Evolutionary conservation across 2,888 invertebrate genomes (phyloP).

Genomic region (Platycheirus albimanus): DNA sequence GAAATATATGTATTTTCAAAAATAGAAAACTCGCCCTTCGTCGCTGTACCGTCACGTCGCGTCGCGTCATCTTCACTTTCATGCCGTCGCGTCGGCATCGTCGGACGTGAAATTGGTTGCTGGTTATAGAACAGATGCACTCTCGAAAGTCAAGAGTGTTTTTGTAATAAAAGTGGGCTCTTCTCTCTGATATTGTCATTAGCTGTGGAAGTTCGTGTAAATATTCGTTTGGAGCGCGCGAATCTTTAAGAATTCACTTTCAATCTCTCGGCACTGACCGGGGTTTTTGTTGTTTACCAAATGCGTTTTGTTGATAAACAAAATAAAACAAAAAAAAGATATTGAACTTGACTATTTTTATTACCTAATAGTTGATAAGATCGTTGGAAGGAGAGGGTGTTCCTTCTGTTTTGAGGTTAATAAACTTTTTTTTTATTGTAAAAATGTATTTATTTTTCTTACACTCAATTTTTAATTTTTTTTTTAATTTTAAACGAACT

Average conservation of each 20-base stretch:
- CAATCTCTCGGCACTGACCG: conserved; percentile 15
- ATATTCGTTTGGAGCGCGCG: conserved; percentile 3
- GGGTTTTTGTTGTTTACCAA: conserved; percentile 26
- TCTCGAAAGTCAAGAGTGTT: conserved; percentile 35
- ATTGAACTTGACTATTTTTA: conserved; percentile 51
- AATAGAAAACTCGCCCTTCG: conserved; percentile 46
- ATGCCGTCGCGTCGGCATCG: too few relatives aligned
- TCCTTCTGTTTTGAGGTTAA: conserved; percentile 38
- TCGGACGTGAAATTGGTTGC: background rate
- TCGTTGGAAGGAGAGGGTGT: background rate
- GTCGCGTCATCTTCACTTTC: too few relatives aligned
- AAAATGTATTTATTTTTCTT: background rate
- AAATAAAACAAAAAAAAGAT: conserved; percentile 5
- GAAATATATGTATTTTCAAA: conserved; percentile 36
- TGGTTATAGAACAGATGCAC: conserved; percentile 29
- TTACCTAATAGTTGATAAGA: conserved; percentile 33
- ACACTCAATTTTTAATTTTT: background rate
- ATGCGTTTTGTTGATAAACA: conserved; percentile 45
- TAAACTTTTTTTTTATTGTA: conserved; percentile 13
- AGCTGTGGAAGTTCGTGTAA: background rate
- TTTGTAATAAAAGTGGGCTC: conserved; percentile 15
- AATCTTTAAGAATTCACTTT: conserved; percentile 40
- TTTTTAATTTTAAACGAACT: too few relatives aligned
- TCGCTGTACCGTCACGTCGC: too few relatives aligned
- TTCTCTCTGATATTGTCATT: conserved; percentile 9